Evolutionary conservation across 2,888 invertebrate genomes (phyloP), one percentile per base, ranked within the genome.

Genomic region (Sesamia inferens): DNA sequence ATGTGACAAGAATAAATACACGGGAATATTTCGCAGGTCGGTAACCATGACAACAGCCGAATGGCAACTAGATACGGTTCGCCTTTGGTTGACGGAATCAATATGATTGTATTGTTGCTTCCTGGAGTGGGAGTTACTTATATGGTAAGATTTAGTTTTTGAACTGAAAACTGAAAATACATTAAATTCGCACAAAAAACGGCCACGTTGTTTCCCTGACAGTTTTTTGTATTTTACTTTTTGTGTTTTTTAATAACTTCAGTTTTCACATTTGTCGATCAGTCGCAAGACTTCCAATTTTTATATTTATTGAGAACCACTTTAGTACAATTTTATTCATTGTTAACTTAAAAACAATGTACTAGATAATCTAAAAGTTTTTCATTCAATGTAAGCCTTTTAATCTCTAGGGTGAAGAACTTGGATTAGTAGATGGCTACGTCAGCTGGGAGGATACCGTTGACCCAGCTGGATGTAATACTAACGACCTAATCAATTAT

Each of bases 41-140:
- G 97, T 19, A 98, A 98, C 89, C 98, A 98, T 87, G 98, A 98
- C 89, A 94, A 97, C 57, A 93, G 93, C 47, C 95, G 98, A 78
- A 96, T 97, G 88, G 97, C 97, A 3, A 95, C 97, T 0, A 96
- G 98, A 67, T 96, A 97, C 78, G 97, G 98, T 8, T 88, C 93
- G 0, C 96, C 97, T 70, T 95, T 97, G 65, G 97, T 97, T 0
- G 97, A 98, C 88, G 97, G 97, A 2, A 93, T 98, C 39, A 98
- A 97, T 90, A 97, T 98, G 96, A 93, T 99, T 81, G 96, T 97
- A 22, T 93, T 98, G 76, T 93, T 98, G 2, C 93, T 99, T 63
- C 98, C 98, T 0, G 98, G 98, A 48, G 97, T 98, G 3, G 97
- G 97, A 2, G 97, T 98, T 1, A 97, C 98, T 16, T 98, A 98